Base-by-base conservation (phyloP, 2,797 vertebrate species). In the Parauchenoglanis punctatus region DNA sequence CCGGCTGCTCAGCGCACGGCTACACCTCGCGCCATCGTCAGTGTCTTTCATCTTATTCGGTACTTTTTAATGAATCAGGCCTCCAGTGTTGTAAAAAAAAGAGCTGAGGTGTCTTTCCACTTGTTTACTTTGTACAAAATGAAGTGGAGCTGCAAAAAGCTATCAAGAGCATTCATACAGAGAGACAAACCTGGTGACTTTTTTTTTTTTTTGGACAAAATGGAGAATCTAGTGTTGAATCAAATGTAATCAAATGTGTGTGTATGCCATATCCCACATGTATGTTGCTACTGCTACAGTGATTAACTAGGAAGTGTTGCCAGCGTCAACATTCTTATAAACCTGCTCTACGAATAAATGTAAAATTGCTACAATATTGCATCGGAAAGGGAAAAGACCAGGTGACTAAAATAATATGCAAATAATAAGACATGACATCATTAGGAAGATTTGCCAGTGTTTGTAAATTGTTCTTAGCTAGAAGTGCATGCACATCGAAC, bases 211-310 rank as follows among this genome's bases (percentile, higher is more conserved):
- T 52, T 54, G 10, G 4, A 63, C 61, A 12, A 54, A 81, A 46
- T 46, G 7, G 78, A 61, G 35, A 82, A 18, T 82, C 59, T 81
- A 61, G 15, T 65, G 75, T 52, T 80, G 6, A 52, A 35, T 31
- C 28, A 40, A 46, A 75, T 31, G 63, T 23, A 15, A 67, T 40
- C 28, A n/a, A n/a, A 35, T 56, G 17, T 68, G 3, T 65, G 56
- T 85, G 87, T 81, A 67, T 85, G 87, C 77, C 59, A 52, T 87
- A 61, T 65, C 61, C 72, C 54, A 83, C n/a, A 28, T 78, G 46
- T 78, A 25, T 12, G 1, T 49, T n/a, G 44, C 46, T 65, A 63
- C 25, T 40, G 40, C 40, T 52, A 31, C 10, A 85, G 58, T 20
- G 54, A 40, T 40, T 84, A 63, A 63, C 35, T 35, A 31, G 35